phyloP scores from a whole-genome alignment of 1,140 invertebrate species.

The Hylaeus volcanicus region DNA sequence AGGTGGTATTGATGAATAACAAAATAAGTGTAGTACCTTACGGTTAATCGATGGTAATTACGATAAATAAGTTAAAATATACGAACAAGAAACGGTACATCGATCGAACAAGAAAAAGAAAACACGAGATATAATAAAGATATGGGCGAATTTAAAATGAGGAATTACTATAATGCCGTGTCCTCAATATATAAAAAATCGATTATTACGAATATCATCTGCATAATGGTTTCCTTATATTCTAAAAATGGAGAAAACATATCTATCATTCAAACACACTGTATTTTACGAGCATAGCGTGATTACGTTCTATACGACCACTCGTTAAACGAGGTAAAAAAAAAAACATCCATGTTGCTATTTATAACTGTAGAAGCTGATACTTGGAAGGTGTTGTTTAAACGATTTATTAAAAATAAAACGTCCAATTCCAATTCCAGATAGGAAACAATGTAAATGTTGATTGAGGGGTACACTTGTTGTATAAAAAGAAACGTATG shows the following conservation, averaged over 20 bases:
- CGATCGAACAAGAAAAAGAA: neutral
- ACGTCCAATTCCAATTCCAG: neutral
- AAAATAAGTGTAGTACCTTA: no score
- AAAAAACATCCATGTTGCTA: neutral
- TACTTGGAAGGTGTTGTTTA: neutral
- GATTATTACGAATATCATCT: neutral
- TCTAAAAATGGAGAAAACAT: neutral
- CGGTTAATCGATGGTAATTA: conserved; percentile 7
- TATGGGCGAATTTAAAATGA: neutral
- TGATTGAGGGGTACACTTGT: neutral
- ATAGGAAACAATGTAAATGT: neutral
- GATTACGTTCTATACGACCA: neutral
- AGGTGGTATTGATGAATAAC: no score
- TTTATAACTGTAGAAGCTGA: neutral
- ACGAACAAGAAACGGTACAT: neutral
- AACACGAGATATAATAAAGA: neutral
- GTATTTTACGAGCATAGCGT: neutral
- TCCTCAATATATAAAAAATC: neutral
- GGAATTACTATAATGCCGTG: neutral
- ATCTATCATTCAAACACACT: neutral
- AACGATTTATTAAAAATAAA: neutral
- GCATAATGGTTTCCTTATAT: neutral
- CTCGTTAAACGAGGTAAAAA: neutral
- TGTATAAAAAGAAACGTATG: neutral
- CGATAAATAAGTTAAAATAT: neutral